Conservation (phyloP, 2,888 invertebrate species). For the Leptura quadrifasciata region DNA sequence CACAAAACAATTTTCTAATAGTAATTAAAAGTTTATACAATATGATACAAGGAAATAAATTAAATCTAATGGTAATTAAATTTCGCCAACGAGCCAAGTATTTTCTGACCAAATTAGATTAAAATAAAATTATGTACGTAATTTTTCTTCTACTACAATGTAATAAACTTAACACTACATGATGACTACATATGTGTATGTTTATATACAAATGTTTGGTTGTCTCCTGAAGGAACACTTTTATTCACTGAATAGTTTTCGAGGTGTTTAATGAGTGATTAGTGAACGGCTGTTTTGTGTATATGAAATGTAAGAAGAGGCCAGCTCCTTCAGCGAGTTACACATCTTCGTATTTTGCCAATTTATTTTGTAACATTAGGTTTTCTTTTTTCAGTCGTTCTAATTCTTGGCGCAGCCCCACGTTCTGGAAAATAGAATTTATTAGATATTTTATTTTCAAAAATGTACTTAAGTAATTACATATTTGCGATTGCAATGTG, state of each 20-base stretch:
- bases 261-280: constrained; percentile 47
- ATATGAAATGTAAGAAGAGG: constrained; percentile 62
- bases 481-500: too few relatives aligned
- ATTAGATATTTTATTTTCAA: too few relatives aligned
- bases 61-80: constrained; percentile 27
- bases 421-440: constrained; percentile 80
- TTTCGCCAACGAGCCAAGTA: constrained; percentile 46
- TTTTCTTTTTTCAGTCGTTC: constrained; percentile 95
- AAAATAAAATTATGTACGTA: constrained; percentile 56
- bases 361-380: constrained; percentile 90
- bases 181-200: constrained; percentile 73
- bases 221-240: constrained; percentile 70
- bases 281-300: constrained; percentile 45
- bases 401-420: constrained; percentile 92
- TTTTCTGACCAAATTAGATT: constrained; percentile 55
- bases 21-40: constrained; percentile 33
- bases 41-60: constrained; percentile 32
- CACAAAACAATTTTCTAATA: constrained; percentile 39
- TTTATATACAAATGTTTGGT: constrained; percentile 74
- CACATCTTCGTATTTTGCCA: constrained; percentile 92
- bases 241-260: constrained; percentile 55
- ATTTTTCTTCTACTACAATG: constrained; percentile 62
- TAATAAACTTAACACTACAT: constrained; percentile 72
- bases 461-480: too few relatives aligned
- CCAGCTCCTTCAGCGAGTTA: constrained; percentile 72